Evolutionary conservation across 2,888 invertebrate species (phyloP).

Genomic region (Nudaria mundana): DNA sequence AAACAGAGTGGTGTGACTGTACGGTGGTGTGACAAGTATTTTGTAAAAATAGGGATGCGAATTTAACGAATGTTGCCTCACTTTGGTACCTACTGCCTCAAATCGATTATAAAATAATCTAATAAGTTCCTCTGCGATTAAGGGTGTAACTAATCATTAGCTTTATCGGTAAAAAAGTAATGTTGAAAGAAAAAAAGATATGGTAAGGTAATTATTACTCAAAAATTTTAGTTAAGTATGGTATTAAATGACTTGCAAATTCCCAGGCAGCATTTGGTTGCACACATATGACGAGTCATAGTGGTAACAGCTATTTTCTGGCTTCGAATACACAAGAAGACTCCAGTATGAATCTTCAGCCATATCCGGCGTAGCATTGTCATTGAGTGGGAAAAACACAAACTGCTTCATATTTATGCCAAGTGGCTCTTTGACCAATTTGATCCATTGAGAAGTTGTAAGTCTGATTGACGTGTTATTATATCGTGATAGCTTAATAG

Average conservation of each 20-base stretch:
- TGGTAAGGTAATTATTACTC: too few species aligned
- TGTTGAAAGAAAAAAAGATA: too few species aligned
- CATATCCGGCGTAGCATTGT: slow-evolving; percentile 87
- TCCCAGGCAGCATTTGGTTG: slow-evolving; percentile 85
- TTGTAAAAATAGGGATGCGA: too few species aligned
- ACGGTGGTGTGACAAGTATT: too few species aligned
- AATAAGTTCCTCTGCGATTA: too few species aligned
- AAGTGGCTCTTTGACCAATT: slow-evolving; percentile 93
- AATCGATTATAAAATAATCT: slow-evolving; percentile 4
- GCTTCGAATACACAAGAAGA: slow-evolving; percentile 88
- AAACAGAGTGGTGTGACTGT: too few species aligned
- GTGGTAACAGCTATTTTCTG: slow-evolving; percentile 88
- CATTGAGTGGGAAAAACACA: slow-evolving; percentile 94
- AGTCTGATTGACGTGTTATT: slow-evolving; percentile 89
- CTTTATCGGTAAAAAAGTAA: too few species aligned
- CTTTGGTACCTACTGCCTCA: too few species aligned
- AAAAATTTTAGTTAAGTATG: slow-evolving; percentile 73
- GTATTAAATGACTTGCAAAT: slow-evolving; percentile 83
- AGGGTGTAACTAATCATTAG: too few species aligned
- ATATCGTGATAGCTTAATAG: slow-evolving; percentile 92
- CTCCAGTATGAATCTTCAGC: slow-evolving; percentile 97
- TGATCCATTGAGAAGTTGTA: slow-evolving; percentile 88
- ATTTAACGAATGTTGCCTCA: slow-evolving; percentile 3
- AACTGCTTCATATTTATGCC: slow-evolving; percentile 84
- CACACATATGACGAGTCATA: slow-evolving; percentile 88